Percentiles rank a stretch among this genome's conserved stretches.
phyloP scores from a whole-genome alignment of 2,113 vertebrate genomes.

The Lipotes vexillifer region DNA sequence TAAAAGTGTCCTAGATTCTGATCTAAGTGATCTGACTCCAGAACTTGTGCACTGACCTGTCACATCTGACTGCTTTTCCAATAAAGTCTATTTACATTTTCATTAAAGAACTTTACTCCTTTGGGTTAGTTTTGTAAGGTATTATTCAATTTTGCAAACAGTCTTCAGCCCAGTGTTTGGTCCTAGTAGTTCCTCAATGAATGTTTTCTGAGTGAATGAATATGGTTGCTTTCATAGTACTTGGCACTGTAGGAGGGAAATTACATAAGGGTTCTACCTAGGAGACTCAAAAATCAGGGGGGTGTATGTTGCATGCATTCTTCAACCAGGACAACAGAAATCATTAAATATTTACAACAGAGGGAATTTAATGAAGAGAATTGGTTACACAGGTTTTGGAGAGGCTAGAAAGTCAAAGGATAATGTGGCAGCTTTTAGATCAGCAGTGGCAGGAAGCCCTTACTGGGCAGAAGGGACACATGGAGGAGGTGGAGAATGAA shows the following conservation, averaged over 20 bases:
- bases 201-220: background rate
- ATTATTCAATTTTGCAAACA: background rate
- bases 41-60: background rate
- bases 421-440: background rate
- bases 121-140: background rate
- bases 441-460: background rate
- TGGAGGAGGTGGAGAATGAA: background rate
- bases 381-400: background rate
- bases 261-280: background rate
- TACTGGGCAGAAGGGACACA: background rate
- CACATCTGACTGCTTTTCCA: background rate
- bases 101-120: background rate
- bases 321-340: background rate
- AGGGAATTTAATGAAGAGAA: background rate
- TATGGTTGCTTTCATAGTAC: background rate
- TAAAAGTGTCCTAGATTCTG: background rate
- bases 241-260: background rate
- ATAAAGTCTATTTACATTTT: background rate
- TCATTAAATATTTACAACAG: background rate
- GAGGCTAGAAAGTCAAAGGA: background rate
- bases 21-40: background rate
- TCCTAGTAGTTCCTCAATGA: background rate
- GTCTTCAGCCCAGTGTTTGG: background rate
- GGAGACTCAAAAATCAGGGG: background rate
- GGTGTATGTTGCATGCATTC: background rate